A percentile compares a stretch with the other conserved stretches of the same genome.
Conservation (phyloP, 2,113 vertebrate genomes). For the Labrus mixtus region DNA sequence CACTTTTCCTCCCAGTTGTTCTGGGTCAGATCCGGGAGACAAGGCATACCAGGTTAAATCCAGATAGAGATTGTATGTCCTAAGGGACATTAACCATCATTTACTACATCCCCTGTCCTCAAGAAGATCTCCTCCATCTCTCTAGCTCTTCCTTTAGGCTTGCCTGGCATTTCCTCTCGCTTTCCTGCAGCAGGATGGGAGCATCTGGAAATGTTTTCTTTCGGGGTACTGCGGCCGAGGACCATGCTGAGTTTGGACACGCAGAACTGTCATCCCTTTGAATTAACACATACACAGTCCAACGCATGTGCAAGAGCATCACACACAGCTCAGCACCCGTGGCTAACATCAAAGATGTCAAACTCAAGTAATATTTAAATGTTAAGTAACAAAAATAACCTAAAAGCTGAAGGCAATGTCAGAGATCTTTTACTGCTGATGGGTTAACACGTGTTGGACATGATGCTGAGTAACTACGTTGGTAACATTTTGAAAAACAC, state of each 20-base stretch:
- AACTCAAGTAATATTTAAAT: conserved; percentile 24
- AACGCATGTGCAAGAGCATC: neutral
- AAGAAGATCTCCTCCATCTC: conserved; percentile 63
- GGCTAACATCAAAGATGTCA: conserved; percentile 1
- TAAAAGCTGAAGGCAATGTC: neutral
- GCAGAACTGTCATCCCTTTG: conserved; percentile 29
- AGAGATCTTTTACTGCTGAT: neutral
- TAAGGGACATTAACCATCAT: conserved; percentile 34
- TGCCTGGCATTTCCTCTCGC: conserved; percentile 78
- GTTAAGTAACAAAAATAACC: neutral
- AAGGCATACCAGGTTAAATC: conserved; percentile 19
- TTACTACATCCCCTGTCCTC: conserved; percentile 39
- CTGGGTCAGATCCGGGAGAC: conserved; percentile 16
- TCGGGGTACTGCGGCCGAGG: conserved; percentile 42
- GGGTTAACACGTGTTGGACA: neutral
- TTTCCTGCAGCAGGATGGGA: conserved; percentile 60
- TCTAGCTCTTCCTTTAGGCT: conserved; percentile 65
- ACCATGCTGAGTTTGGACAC: conserved; percentile 28
- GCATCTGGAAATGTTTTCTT: conserved; percentile 75
- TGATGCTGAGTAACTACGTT: neutral
- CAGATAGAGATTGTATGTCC: conserved; percentile 21
- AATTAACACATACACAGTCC: neutral
- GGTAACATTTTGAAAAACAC: neutral
- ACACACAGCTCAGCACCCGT: conserved; percentile 15
- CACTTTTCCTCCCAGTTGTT: neutral